Evolutionary conservation across 2,797 vertebrate species (phyloP).

Genomic region (Crypturellus tataupa): DNA sequence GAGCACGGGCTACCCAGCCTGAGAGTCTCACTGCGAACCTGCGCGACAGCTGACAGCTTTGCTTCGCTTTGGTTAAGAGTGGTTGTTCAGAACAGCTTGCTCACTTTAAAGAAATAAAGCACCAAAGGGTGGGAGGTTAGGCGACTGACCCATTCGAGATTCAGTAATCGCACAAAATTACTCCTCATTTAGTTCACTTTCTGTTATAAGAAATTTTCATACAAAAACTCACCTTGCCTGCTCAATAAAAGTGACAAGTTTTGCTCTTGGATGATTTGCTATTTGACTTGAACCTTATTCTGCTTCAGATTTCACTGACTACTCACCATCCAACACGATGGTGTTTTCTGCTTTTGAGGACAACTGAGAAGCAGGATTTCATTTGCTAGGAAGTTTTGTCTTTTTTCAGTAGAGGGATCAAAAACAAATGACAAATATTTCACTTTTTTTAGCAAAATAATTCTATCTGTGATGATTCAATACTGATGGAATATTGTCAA

Average conservation of each 20-base stretch:
- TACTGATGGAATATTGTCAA: not conserved
- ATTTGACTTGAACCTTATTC: not conserved
- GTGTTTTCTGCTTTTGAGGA: not conserved
- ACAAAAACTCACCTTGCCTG: not conserved
- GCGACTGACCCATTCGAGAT: not conserved
- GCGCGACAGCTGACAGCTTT: not conserved
- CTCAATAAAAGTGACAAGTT: not conserved
- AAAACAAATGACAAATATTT: too few species aligned
- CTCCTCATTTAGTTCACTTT: not conserved
- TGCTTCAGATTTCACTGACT: not conserved
- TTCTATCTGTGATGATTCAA: not conserved
- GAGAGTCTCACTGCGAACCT: not conserved
- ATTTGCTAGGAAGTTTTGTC: not conserved
- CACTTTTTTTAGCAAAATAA: not conserved
- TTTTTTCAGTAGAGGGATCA: too few species aligned
- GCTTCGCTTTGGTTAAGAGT: fast-evolving
- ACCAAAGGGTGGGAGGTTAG: not conserved
- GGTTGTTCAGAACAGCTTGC: not conserved
- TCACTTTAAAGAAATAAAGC: not conserved
- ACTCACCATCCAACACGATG: not conserved
- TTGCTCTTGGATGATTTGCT: not conserved
- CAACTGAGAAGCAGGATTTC: not conserved
- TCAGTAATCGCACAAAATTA: not conserved
- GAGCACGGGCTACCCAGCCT: too few species aligned
- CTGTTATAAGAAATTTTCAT: not conserved